phyloP scores from a whole-genome alignment of 2,888 invertebrate species.

The Lamellibrachia columna region DNA sequence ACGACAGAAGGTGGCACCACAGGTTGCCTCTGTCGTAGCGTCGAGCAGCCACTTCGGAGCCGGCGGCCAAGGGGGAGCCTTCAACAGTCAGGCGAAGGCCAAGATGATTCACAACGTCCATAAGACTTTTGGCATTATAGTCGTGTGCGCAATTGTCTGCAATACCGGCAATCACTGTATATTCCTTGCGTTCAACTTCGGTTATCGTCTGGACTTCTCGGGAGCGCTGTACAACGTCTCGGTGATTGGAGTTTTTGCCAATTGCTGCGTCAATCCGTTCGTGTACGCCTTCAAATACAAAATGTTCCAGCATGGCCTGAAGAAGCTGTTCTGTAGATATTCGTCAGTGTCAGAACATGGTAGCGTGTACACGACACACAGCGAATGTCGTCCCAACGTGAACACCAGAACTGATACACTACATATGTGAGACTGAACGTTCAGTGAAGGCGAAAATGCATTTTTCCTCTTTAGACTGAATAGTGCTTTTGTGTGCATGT shows the following conservation, averaged over 20 bases:
- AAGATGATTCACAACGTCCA: conserved; percentile 2
- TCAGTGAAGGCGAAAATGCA: not conserved
- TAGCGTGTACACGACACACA: not conserved
- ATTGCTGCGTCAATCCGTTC: not conserved
- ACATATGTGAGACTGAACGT: not conserved
- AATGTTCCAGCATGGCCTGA: not conserved
- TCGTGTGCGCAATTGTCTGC: not conserved
- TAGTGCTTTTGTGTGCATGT: too few relatives aligned
- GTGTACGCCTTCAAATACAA: not conserved
- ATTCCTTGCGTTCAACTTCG: not conserved
- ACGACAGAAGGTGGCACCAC: not conserved
- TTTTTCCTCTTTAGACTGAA: too few relatives aligned
- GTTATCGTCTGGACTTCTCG: not conserved
- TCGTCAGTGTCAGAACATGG: not conserved
- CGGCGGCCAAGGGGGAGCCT: not conserved
- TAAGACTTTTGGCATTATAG: not conserved
- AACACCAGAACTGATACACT: not conserved
- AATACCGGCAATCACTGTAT: not conserved
- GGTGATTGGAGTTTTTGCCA: not conserved
- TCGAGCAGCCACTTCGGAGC: not conserved
- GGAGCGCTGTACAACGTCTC: not conserved
- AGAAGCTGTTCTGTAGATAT: not conserved
- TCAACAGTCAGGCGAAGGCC: not conserved
- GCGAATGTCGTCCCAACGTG: not conserved
- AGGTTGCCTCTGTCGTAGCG: not conserved